These are phyloP conservation scores for Bemisia tabaci DNA, from an alignment of 1,140 invertebrate genomes.

Conservation along the genomic window DNA sequence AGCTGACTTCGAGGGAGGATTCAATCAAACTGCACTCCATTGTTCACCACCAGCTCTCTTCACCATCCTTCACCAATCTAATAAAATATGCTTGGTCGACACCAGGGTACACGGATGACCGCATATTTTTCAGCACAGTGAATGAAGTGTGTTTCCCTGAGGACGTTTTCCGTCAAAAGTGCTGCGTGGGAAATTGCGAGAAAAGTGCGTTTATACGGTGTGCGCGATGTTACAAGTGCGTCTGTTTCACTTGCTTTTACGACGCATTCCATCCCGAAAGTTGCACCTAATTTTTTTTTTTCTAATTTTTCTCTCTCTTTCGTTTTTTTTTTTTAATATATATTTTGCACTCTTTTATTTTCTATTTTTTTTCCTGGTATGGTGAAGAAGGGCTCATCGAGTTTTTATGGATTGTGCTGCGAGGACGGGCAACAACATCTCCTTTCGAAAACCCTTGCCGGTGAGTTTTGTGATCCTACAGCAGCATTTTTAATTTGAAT, in stretches of 20 bases:
- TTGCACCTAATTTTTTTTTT: too few species aligned
- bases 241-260: constrained; percentile 15
- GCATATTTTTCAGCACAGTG: background rate
- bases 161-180: background rate
- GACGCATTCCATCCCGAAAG: constrained; percentile 10
- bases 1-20: constrained; percentile 2
- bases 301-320: too few species aligned
- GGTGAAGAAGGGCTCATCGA: too few species aligned
- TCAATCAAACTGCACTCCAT: constrained; percentile 17
- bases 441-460: too few species aligned
- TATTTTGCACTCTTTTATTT: too few species aligned
- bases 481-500: too few species aligned
- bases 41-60: constrained; percentile 14
- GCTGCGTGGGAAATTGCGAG: constrained; percentile 7
- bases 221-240: constrained; percentile 4
- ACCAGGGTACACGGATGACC: background rate
- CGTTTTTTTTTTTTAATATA: too few species aligned
- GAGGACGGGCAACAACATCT: too few species aligned
- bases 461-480: too few species aligned
- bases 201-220: constrained; percentile 7
- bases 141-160: background rate
- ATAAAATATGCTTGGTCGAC: constrained; percentile 18
- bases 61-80: constrained; percentile 15
- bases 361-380: too few species aligned
- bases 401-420: too few species aligned